Evolutionary conservation across 2,888 invertebrate genomes (phyloP), one percentile per base, ranked within the genome.

Genomic region (Drosophila paranaensis): DNA sequence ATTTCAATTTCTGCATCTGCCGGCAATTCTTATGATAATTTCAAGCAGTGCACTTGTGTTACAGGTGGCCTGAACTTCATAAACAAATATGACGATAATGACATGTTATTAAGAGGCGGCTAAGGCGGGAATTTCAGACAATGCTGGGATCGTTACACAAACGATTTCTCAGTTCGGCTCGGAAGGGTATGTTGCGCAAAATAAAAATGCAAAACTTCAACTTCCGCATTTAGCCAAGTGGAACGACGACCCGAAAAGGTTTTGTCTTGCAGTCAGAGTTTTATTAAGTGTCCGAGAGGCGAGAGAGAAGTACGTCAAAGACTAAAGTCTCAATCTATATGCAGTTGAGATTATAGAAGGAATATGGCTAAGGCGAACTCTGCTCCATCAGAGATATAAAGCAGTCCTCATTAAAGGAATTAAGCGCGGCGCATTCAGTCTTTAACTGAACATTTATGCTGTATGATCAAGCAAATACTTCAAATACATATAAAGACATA

Each of bases 51-150:
- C n/a, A n/a, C n/a, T 20, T 20, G 20, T 20, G 20, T 66, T 63
- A 33, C 30, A 60, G 58, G 45, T 77, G 81, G 65, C 62, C 67
- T 74, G 77, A 82, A 65, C 63, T 74, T 71, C 64, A 61, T 80
- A 86, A 89, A 81, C 82, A 90, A 91, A 91, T 86, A 87, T 73
- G 84, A 86, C 55, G 73, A 90, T 90, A 89, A 91, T 91, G 85
- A 90, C 84, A 90, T 78, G 91, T 90, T 89, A 90, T 91, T 88
- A 79, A 65, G 45, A 67, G 37, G 14, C 66, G 68, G 70, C 73
- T 74, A 46, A 54, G 33, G 60, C 54, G 60, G 60, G 73, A 70
- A 64, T 63, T 27, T 27, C 25, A 86, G 69, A 89, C 84, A 89
- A 90, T 89, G 82, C 76, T 90, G 77, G 64, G 85, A 87, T 77